Conservation (phyloP, 2,113 vertebrate genomes). For the Podarcis raffonei region DNA sequence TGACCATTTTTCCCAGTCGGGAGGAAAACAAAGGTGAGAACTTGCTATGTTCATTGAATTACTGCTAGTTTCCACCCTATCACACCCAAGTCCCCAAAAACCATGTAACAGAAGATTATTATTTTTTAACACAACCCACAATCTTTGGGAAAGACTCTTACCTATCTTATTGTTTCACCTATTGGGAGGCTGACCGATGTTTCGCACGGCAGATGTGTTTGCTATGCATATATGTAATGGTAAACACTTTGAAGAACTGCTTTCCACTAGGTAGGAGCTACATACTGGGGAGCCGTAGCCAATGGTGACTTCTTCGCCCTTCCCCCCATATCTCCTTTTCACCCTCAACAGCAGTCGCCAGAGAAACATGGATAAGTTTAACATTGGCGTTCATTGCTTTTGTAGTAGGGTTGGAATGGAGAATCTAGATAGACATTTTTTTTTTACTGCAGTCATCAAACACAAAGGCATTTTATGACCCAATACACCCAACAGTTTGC, state of each 20-base stretch:
- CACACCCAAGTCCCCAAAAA: not conserved
- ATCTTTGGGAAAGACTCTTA: not conserved
- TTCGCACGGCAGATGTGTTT: too few relatives aligned
- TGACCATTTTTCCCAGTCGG: not conserved
- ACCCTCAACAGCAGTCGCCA: not conserved
- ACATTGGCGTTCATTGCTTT: not conserved
- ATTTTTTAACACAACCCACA: not conserved
- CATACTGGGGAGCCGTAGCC: not conserved
- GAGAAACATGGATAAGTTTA: not conserved
- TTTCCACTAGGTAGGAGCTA: not conserved
- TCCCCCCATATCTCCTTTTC: not conserved
- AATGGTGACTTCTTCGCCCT: not conserved
- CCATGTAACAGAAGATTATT: not conserved
- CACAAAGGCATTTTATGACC: constrained; percentile 56
- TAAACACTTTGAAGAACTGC: not conserved
- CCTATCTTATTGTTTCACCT: not conserved
- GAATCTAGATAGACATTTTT: not conserved
- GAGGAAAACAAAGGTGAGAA: not conserved
- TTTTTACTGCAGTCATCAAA: not conserved
- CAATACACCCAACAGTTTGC: not conserved
- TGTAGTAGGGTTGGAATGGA: not conserved
- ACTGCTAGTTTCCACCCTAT: not conserved
- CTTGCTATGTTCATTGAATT: not conserved
- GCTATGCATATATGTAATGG: not conserved
- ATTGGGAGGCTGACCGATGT: not conserved